phyloP scores from a whole-genome alignment of 2,888 invertebrate species.

The Seira ritae region DNA sequence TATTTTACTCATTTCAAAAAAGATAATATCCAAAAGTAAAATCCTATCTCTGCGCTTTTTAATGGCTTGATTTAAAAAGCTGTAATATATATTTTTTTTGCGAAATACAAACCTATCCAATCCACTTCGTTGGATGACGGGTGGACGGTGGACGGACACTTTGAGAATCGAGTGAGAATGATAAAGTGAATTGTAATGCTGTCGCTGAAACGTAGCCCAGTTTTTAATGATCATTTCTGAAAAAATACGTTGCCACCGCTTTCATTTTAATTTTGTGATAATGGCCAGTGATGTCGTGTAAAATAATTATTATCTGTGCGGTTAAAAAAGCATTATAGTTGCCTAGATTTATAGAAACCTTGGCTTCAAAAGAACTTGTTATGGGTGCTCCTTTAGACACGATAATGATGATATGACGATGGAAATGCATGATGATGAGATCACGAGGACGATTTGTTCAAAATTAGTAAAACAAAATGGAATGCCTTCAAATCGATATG shows the following conservation, averaged over 20 bases:
- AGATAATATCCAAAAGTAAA: neutral
- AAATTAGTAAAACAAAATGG: neutral
- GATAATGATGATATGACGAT: too few species aligned
- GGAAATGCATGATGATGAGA: neutral
- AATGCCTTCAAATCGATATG: neutral
- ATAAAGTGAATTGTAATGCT: neutral
- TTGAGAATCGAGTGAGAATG: neutral
- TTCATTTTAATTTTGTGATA: constrained; percentile 7
- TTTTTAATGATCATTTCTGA: neutral
- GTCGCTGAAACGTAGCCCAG: neutral
- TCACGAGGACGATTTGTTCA: neutral
- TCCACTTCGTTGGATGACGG: constrained; percentile 3
- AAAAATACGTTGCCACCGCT: neutral
- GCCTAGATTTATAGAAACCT: too few species aligned
- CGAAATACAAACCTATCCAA: neutral
- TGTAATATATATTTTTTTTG: constrained; percentile 34
- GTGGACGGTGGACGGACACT: neutral
- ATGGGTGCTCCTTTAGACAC: neutral
- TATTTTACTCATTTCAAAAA: constrained; percentile 27
- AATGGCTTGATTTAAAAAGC: constrained; percentile 52
- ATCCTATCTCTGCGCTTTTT: constrained; percentile 36
- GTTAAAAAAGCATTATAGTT: neutral
- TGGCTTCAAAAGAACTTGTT: too few species aligned
- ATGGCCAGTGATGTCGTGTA: neutral
- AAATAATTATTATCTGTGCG: neutral